Evolutionary conservation across 2,113 vertebrate species (phyloP).

Genomic region (Phoenicopterus ruber): DNA sequence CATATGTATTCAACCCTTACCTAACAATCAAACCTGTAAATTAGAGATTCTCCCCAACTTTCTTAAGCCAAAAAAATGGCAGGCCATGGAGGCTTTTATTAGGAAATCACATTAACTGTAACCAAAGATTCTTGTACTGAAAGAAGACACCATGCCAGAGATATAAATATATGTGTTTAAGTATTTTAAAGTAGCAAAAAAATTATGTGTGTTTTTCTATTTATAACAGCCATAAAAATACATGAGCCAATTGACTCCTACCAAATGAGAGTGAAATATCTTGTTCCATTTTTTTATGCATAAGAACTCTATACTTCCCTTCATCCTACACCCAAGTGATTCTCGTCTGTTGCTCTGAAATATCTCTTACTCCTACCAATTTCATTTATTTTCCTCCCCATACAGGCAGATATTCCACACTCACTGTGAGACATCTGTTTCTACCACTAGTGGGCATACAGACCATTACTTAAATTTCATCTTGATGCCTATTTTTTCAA

Average conservation of each 20-base stretch:
- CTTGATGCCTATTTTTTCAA: not conserved
- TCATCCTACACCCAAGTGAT: not conserved
- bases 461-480: not conserved
- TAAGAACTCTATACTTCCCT: not conserved
- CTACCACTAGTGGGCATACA: not conserved
- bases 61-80: not conserved
- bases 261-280: not conserved
- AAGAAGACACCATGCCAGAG: not conserved
- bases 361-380: not conserved
- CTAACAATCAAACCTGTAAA: not conserved
- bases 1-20: not conserved
- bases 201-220: not conserved
- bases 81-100: not conserved
- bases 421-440: not conserved
- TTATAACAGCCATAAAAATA: not conserved
- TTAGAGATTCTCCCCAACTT: not conserved
- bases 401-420: not conserved
- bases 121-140: not conserved
- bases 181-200: not conserved
- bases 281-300: not conserved
- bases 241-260: not conserved
- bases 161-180: not conserved
- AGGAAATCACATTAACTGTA: not conserved
- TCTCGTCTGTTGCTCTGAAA: not conserved
- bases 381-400: not conserved